phyloP scores from a whole-genome alignment of 2,113 vertebrate species.

The Petrocephalus microphthalmus region DNA sequence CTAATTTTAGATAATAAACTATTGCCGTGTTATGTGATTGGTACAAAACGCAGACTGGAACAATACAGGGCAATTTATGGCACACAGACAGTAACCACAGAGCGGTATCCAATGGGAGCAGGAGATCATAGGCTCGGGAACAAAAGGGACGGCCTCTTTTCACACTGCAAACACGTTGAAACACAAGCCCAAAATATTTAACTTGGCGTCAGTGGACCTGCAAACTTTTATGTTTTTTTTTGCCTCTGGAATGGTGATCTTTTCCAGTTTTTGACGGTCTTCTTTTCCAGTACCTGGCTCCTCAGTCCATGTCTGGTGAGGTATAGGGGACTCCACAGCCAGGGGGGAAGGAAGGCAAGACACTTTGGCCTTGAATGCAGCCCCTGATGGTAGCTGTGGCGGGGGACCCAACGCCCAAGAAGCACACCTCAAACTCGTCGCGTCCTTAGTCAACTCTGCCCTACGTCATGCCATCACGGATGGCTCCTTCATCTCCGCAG shows the following conservation, averaged over 20 bases:
- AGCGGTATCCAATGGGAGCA: neutral
- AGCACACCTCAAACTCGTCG: conserved; percentile 37
- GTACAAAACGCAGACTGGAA: neutral
- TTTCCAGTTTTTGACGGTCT: neutral
- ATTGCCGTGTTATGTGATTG: neutral
- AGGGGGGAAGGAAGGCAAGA: neutral
- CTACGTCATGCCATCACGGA: neutral
- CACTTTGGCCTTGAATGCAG: neutral
- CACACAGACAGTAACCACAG: conserved; percentile 5
- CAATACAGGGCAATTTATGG: neutral
- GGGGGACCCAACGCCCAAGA: conserved; percentile 15
- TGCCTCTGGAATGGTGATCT: neutral
- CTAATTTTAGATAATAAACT: neutral
- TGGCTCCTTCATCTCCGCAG: conserved; percentile 10
- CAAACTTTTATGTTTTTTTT: neutral
- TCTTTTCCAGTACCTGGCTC: neutral
- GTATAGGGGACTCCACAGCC: neutral
- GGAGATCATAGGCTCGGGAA: neutral
- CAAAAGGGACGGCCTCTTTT: conserved; percentile 1
- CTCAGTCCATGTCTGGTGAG: neutral
- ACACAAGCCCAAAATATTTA: neutral
- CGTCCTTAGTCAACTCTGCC: conserved; percentile 28
- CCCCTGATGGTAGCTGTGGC: neutral
- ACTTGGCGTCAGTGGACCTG: neutral
- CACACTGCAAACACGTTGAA: neutral